Percentiles rank a stretch among this genome's conserved stretches.
Conservation (phyloP, 2,797 vertebrate genomes). For the Smutsia temminckii region DNA sequence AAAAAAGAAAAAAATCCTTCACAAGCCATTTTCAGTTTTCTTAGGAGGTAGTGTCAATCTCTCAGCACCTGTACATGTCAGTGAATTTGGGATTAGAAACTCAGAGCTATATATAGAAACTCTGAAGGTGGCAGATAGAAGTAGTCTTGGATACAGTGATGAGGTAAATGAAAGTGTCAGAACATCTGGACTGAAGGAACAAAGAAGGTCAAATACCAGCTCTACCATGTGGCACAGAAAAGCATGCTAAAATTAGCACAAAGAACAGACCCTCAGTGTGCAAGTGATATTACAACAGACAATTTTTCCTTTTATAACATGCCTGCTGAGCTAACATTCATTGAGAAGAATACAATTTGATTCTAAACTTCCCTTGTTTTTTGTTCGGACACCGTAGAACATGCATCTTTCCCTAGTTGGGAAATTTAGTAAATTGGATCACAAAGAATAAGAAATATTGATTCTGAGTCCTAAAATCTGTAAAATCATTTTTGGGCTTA, state of each 20-base stretch:
- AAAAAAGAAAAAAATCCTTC: conserved; percentile 47
- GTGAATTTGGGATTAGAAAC: conserved; percentile 67
- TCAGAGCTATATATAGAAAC: conserved; percentile 66
- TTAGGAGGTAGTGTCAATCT: background rate
- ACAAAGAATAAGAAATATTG: background rate
- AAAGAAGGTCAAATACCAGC: conserved; percentile 14
- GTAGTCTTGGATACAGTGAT: conserved; percentile 39
- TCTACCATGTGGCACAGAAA: background rate
- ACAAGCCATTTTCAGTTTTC: conserved; percentile 45
- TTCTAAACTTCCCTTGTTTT: background rate
- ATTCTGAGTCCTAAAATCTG: background rate
- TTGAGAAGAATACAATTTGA: background rate
- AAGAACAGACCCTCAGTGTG: background rate
- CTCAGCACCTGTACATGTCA: conserved; percentile 56
- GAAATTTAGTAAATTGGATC: conserved; percentile 7
- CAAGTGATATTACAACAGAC: conserved; percentile 18
- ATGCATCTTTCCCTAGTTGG: background rate
- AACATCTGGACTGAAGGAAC: conserved; percentile 41
- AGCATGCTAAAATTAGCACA: conserved; percentile 45
- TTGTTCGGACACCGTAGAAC: background rate
- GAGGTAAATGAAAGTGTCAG: conserved; percentile 57
- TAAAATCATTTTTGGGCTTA: background rate
- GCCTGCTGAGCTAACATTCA: background rate
- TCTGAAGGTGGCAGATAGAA: conserved; percentile 43
- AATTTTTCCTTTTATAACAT: background rate